Evolutionary conservation across 1,140 invertebrate genomes (phyloP).

Genomic region (Rhagoletis zephyria): DNA sequence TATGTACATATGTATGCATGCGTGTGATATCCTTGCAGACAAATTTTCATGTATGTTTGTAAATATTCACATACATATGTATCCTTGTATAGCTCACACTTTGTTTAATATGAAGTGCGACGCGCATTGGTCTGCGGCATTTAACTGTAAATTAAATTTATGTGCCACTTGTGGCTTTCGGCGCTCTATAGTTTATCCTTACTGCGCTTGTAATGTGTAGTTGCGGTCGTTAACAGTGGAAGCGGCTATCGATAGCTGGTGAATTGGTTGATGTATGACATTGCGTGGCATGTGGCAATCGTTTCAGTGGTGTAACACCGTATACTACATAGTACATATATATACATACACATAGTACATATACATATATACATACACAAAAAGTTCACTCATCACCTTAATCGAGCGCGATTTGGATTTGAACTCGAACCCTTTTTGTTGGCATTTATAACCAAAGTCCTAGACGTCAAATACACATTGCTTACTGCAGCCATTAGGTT

Average conservation of each 20-base stretch:
- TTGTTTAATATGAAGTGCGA: neutral
- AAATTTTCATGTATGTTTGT: neutral
- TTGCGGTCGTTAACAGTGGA: conserved; percentile 1
- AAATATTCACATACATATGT: neutral
- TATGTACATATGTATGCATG: neutral
- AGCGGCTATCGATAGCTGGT: conserved; percentile 9
- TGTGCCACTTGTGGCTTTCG: conserved; percentile 71
- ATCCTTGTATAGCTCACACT: neutral
- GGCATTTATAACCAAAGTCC: conserved; percentile 5
- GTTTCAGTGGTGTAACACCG: too few species aligned
- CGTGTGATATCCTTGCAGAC: neutral
- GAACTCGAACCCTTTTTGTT: neutral
- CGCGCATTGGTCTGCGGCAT: conserved; percentile 61
- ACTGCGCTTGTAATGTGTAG: neutral
- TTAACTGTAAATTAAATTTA: conserved; percentile 72
- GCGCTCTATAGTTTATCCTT: neutral
- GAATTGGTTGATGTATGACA: conserved; percentile 40
- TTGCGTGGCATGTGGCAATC: neutral
- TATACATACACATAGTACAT: neutral
- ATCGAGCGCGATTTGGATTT: neutral
- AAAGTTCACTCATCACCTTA: conserved; percentile 36
- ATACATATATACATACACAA: neutral
- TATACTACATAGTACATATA: neutral
- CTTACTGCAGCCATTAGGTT: neutral
- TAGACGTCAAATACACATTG: neutral